Percentiles rank a stretch among this genome's conserved stretches.
phyloP scores from a whole-genome alignment of 2,888 invertebrate genomes.

The Caenorhabditis imperialis region DNA sequence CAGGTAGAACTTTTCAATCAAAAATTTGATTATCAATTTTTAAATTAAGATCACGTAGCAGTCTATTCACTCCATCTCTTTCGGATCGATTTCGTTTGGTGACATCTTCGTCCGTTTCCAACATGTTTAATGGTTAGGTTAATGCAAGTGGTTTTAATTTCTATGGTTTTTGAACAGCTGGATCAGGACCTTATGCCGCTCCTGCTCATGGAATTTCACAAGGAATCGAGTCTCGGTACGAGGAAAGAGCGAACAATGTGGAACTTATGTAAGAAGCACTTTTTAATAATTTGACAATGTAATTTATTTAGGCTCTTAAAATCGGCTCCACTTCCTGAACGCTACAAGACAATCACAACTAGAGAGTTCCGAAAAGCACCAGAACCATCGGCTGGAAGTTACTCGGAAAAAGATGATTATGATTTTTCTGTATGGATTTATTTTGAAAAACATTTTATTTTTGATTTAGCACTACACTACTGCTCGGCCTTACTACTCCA shows the following conservation, averaged over 20 bases:
- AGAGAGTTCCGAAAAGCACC: slow-evolving; percentile 74
- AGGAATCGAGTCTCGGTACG: slow-evolving; percentile 75
- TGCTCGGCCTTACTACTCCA: slow-evolving; percentile 73
- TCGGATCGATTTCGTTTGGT: slow-evolving; percentile 49
- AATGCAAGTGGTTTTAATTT: slow-evolving; percentile 10
- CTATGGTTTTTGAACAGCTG: slow-evolving; percentile 54
- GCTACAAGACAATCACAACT: slow-evolving; percentile 66
- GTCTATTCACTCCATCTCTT: slow-evolving; percentile 46
- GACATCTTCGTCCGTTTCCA: slow-evolving; percentile 49
- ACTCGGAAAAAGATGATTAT: slow-evolving; percentile 71
- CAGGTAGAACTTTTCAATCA: slow-evolving; percentile 32
- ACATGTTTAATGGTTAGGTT: slow-evolving; percentile 52
- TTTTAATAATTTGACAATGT: background rate
- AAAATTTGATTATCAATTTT: background rate
- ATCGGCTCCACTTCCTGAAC: slow-evolving; percentile 60
- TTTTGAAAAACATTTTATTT: background rate
- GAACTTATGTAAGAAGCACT: slow-evolving; percentile 59
- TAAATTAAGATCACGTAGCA: slow-evolving; percentile 49
- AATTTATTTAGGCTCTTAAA: slow-evolving; percentile 61
- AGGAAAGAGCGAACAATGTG: slow-evolving; percentile 67
- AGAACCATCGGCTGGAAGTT: slow-evolving; percentile 69
- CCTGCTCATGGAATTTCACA: slow-evolving; percentile 71
- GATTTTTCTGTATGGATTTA: slow-evolving; percentile 67
- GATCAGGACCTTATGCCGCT: slow-evolving; percentile 74
- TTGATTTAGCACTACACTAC: slow-evolving; percentile 61